Percentiles rank a stretch among this genome's conserved stretches.
Conservation (phyloP, 2,888 invertebrate genomes). For the Dryadula phaetusa region DNA sequence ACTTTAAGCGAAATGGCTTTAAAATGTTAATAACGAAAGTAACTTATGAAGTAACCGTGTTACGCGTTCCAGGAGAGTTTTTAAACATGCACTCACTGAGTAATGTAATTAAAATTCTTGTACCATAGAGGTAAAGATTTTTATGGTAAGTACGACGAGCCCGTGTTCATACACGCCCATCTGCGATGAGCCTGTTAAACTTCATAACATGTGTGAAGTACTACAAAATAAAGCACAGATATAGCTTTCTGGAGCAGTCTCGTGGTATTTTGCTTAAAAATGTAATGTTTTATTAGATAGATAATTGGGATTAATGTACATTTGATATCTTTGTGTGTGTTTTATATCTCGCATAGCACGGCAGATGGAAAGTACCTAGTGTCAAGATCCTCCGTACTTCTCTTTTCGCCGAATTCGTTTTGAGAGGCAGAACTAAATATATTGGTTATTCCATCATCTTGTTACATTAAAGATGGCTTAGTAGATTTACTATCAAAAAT, state of each 20-base stretch:
- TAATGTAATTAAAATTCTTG: conserved; percentile 28
- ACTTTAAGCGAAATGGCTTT: conserved; percentile 7
- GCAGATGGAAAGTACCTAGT: no score
- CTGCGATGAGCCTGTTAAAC: conserved; percentile 40
- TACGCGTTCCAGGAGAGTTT: conserved; percentile 15
- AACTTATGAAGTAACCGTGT: conserved; percentile 13
- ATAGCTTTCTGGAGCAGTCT: neutral
- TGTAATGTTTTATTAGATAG: no score
- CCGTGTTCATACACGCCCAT: conserved; percentile 45
- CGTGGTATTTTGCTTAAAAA: neutral
- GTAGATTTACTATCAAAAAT: no score
- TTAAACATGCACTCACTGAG: conserved; percentile 15
- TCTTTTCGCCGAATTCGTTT: no score
- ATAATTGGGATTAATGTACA: no score
- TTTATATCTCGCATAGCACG: no score
- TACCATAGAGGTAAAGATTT: conserved; percentile 28
- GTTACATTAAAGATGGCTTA: no score
- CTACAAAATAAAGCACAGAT: conserved; percentile 26
- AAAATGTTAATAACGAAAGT: conserved; percentile 7
- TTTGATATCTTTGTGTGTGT: no score
- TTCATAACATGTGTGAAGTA: conserved; percentile 42
- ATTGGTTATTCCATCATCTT: no score
- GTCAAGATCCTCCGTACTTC: no score
- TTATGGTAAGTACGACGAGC: conserved; percentile 36
- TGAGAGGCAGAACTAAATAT: no score